Conservation (phyloP, 92 coral and sea anemone genomes). For the Parazoanthus darwini region DNA sequence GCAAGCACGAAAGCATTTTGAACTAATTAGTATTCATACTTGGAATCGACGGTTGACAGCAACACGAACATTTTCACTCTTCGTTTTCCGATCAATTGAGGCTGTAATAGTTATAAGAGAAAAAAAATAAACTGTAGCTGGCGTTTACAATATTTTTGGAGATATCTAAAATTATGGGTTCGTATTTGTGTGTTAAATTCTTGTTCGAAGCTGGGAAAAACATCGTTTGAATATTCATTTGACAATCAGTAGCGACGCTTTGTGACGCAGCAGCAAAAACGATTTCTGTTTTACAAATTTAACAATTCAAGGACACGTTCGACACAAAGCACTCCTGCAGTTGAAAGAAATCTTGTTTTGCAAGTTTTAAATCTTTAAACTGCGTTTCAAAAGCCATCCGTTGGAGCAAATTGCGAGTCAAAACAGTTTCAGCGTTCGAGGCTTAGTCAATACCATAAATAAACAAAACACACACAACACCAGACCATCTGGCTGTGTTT, state of each 20-base stretch:
- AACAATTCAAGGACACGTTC: background rate
- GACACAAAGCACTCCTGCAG: background rate
- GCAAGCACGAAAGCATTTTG: too few species aligned
- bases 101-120: background rate
- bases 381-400: background rate
- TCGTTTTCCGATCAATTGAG: background rate
- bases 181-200: background rate
- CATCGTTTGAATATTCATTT: conserved; percentile 23
- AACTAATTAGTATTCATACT: too few species aligned
- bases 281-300: conserved; percentile 28
- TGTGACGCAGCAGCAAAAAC: conserved; percentile 30
- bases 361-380: background rate
- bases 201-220: background rate
- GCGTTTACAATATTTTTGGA: background rate
- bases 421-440: background rate
- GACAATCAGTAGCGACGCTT: background rate
- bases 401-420: background rate
- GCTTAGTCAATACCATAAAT: background rate
- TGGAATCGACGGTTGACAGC: too few species aligned
- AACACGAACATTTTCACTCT: background rate
- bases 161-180: background rate
- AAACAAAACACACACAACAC: background rate
- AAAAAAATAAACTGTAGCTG: background rate
- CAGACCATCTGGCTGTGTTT: conserved; percentile 46
- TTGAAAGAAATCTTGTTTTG: background rate